Conservation (phyloP, 2,888 invertebrate species). For the Melanostoma scalare region DNA sequence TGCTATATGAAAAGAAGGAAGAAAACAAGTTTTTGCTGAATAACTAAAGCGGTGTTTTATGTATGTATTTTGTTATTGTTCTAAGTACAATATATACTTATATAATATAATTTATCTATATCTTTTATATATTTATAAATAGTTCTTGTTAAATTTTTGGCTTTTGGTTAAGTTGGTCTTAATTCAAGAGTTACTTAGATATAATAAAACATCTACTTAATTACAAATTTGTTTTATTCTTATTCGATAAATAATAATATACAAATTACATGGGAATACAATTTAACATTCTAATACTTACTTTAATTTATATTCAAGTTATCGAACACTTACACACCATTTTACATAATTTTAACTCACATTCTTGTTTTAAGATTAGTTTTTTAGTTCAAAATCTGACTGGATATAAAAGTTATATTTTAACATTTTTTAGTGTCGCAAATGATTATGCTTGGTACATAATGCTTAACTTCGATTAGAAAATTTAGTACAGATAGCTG, state of each 20-base stretch:
- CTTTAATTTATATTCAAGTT: conserved; percentile 44
- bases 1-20: background rate
- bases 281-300: conserved; percentile 39
- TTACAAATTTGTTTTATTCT: conserved; percentile 58
- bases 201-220: conserved; percentile 55
- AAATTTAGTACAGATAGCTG: background rate
- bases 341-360: conserved; percentile 1
- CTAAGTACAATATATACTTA: conserved; percentile 63
- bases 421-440: too few species aligned
- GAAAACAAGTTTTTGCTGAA: conserved; percentile 53
- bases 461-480: too few species aligned
- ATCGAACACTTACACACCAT: conserved; percentile 52
- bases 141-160: conserved; percentile 61
- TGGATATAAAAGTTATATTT: too few species aligned
- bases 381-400: too few species aligned
- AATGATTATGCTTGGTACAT: too few species aligned
- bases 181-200: conserved; percentile 29
- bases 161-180: conserved; percentile 27
- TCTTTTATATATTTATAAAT: conserved; percentile 45
- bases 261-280: conserved; percentile 53
- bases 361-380: conserved; percentile 7
- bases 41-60: conserved; percentile 68
- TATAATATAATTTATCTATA: conserved; percentile 69
- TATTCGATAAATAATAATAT: conserved; percentile 45
- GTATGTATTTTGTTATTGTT: conserved; percentile 38